phyloP scores from a whole-genome alignment of 1,140 invertebrate species.

The Sesamia nonagrioides region DNA sequence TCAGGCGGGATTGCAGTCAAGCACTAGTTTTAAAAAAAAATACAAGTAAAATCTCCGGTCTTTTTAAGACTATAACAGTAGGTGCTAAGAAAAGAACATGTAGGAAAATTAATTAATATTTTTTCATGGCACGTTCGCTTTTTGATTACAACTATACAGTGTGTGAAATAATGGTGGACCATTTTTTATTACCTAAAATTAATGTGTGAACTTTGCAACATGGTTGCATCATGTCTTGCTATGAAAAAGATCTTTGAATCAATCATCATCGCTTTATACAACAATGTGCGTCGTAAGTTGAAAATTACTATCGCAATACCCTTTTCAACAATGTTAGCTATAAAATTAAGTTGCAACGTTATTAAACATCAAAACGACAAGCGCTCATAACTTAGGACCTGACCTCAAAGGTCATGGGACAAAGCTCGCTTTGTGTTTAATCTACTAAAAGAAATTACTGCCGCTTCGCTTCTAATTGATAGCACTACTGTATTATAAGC shows the following conservation, averaged over 20 bases:
- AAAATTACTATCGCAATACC: background rate
- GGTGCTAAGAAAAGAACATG: too few relatives aligned
- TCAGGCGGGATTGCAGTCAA: too few relatives aligned
- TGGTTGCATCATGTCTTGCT: background rate
- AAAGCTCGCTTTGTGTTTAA: slow-evolving; percentile 59
- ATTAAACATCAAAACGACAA: slow-evolving; percentile 37
- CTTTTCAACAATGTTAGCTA: background rate
- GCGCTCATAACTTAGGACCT: slow-evolving; percentile 41
- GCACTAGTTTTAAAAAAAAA: too few relatives aligned
- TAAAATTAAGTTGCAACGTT: slow-evolving; percentile 33
- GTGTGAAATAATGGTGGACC: background rate
- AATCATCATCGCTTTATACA: background rate
- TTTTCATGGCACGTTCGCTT: background rate
- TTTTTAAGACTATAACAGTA: too few relatives aligned
- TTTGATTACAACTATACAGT: background rate
- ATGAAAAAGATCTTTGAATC: background rate
- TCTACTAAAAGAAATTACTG: slow-evolving; percentile 64
- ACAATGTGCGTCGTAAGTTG: background rate
- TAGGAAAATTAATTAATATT: background rate
- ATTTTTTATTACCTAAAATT: background rate
- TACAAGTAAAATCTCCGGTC: too few relatives aligned
- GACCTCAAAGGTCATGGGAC: slow-evolving; percentile 68
- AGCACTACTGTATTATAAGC: slow-evolving; percentile 68
- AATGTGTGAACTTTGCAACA: background rate
- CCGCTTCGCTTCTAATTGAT: slow-evolving; percentile 72